These are phyloP conservation scores for Peromyscus polionotus DNA, from an alignment of 2,113 vertebrate species.

Conservation along the genomic window DNA sequence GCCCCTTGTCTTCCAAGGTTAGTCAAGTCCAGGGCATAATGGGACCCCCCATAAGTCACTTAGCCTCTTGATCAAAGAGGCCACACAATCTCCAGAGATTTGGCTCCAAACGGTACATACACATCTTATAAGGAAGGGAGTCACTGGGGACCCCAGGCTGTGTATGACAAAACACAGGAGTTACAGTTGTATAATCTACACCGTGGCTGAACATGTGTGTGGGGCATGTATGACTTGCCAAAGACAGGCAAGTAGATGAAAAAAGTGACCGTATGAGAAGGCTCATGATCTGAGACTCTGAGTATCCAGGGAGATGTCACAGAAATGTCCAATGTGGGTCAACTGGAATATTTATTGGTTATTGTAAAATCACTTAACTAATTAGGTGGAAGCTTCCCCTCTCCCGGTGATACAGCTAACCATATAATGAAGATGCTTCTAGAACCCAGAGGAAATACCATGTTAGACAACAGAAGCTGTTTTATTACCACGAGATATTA, in stretches of 20 bases:
- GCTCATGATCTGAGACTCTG: background rate
- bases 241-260: background rate
- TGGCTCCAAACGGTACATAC: background rate
- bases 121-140: background rate
- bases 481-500: background rate
- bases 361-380: background rate
- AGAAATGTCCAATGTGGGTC: background rate
- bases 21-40: background rate
- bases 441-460: background rate
- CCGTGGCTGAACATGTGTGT: background rate
- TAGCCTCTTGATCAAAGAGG: background rate
- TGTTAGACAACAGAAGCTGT: background rate
- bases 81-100: background rate
- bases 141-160: no score
- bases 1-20: background rate
- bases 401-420: background rate
- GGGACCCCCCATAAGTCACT: background rate
- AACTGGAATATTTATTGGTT: background rate
- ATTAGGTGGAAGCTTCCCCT: background rate
- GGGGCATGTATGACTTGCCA: background rate
- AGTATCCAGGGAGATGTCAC: background rate
- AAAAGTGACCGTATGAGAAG: background rate
- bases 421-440: background rate
- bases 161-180: background rate
- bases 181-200: background rate